Conservation (phyloP, 1,140 invertebrate genomes). For the Copidosoma floridanum region DNA sequence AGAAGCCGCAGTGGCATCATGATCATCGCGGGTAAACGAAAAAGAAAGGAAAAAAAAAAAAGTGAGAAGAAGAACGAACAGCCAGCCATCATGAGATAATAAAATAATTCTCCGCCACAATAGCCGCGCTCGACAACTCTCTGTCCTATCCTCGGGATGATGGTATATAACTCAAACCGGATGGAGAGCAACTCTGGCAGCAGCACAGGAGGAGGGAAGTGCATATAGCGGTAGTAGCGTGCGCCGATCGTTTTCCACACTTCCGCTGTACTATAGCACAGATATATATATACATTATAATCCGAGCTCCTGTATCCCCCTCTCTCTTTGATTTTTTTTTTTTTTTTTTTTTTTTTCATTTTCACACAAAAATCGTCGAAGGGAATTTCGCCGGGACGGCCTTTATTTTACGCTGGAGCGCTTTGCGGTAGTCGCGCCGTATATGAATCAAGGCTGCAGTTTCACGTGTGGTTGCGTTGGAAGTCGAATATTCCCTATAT, state of each 20-base stretch:
- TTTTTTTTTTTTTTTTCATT: not conserved
- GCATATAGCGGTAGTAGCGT: not conserved
- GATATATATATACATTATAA: no score
- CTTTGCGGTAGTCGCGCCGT: no score
- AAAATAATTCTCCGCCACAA: slow-evolving; percentile 55
- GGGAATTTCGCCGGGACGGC: no score
- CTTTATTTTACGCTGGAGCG: no score
- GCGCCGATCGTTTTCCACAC: slow-evolving; percentile 43
- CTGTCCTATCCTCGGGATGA: slow-evolving; percentile 35
- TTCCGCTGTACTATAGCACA: slow-evolving; percentile 22
- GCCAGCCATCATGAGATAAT: no score
- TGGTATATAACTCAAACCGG: slow-evolving; percentile 54
- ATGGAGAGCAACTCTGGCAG: slow-evolving; percentile 34
- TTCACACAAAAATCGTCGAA: no score
- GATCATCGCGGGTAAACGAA: no score
- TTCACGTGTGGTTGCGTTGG: no score
- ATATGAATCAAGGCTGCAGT: no score
- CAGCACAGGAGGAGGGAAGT: slow-evolving; percentile 16
- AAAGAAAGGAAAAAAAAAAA: not conserved
- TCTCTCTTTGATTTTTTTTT: not conserved
- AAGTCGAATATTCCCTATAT: no score
- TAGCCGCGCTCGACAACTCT: slow-evolving; percentile 52
- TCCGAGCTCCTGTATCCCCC: no score
- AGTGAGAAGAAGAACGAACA: slow-evolving; percentile 34
- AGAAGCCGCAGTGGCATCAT: slow-evolving; percentile 7